Percentiles rank a stretch among this genome's conserved stretches.
These are phyloP conservation scores for Ochropleura plecta DNA, from an alignment of 2,888 invertebrate species.

Conservation along the genomic window DNA sequence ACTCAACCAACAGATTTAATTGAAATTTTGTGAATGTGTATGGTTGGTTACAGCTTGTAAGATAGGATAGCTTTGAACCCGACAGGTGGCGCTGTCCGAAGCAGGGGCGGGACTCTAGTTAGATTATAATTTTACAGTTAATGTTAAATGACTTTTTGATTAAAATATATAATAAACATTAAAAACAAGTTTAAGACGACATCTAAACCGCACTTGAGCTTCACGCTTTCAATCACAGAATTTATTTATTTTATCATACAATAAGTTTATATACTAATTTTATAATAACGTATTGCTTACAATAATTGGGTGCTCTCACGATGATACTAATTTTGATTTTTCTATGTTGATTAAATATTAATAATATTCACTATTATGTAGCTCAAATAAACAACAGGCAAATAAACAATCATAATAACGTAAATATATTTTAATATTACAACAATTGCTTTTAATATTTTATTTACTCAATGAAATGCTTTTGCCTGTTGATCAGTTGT, in stretches of 20 bases:
- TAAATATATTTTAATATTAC: conserved; percentile 6
- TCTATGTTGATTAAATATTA: conserved; percentile 58
- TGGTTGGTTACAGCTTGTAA: not conserved
- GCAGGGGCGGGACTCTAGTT: not conserved
- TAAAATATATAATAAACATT: conserved; percentile 5
- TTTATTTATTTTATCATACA: conserved; percentile 59
- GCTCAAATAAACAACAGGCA: conserved; percentile 54
- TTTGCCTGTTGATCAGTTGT: conserved; percentile 47
- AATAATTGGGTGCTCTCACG: conserved; percentile 75
- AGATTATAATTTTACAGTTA: not conserved
- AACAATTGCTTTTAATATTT: conserved; percentile 1
- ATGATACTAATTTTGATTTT: conserved; percentile 62
- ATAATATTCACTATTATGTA: conserved; percentile 47
- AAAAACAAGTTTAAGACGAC: conserved; percentile 32
- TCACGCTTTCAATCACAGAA: conserved; percentile 73
- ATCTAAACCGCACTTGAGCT: conserved; percentile 66
- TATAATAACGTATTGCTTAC: conserved; percentile 69
- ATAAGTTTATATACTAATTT: conserved; percentile 60
- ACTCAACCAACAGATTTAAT: not conserved
- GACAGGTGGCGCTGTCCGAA: not conserved
- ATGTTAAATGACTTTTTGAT: not conserved
- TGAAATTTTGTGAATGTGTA: not conserved
- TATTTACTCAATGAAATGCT: conserved; percentile 1
- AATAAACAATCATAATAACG: conserved; percentile 8
- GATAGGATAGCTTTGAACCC: not conserved